A percentile compares a stretch with the other conserved stretches of the same genome.
Evolutionary conservation across 2,888 invertebrate species (phyloP).

Genomic region (Spicauda simplicius): DNA sequence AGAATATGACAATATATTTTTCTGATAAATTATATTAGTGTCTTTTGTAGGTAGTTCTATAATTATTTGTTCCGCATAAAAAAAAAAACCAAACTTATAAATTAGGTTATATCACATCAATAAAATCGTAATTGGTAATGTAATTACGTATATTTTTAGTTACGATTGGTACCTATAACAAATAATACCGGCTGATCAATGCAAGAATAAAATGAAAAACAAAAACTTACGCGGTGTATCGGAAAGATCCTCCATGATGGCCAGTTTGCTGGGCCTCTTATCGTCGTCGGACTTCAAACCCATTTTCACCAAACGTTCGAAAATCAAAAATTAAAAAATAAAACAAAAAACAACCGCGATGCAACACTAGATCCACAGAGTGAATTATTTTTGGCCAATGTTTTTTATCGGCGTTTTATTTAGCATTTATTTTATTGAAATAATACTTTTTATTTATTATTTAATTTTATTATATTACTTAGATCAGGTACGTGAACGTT

Average conservation of each 20-base stretch:
- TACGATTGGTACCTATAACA: too few relatives aligned
- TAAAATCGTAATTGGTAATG: not conserved
- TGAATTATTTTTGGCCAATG: slow-evolving; percentile 55
- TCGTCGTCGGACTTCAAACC: slow-evolving; percentile 78
- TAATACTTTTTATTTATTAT: slow-evolving; percentile 36
- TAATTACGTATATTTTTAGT: not conserved
- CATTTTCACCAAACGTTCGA: slow-evolving; percentile 65
- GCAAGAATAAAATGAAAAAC: slow-evolving; percentile 9
- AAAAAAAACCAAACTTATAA: too few relatives aligned
- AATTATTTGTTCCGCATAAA: too few relatives aligned
- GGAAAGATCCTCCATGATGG: slow-evolving; percentile 77
- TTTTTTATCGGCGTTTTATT: slow-evolving; percentile 54
- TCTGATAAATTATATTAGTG: too few relatives aligned
- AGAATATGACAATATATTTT: too few relatives aligned
- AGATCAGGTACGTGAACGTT: slow-evolving; percentile 46
- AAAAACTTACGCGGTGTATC: slow-evolving; percentile 72
- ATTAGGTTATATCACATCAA: not conserved
- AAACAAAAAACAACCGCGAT: slow-evolving; percentile 42
- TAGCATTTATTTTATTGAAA: slow-evolving; percentile 45
- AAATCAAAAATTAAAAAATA: slow-evolving; percentile 45
- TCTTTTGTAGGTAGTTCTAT: too few relatives aligned
- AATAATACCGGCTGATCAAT: not conserved
- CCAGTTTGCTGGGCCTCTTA: slow-evolving; percentile 79
- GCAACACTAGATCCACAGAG: slow-evolving; percentile 33
- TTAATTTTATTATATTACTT: slow-evolving; percentile 32